Base-by-base conservation (phyloP, 2,888 invertebrate species). In the Coleophora flavipennella region DNA sequence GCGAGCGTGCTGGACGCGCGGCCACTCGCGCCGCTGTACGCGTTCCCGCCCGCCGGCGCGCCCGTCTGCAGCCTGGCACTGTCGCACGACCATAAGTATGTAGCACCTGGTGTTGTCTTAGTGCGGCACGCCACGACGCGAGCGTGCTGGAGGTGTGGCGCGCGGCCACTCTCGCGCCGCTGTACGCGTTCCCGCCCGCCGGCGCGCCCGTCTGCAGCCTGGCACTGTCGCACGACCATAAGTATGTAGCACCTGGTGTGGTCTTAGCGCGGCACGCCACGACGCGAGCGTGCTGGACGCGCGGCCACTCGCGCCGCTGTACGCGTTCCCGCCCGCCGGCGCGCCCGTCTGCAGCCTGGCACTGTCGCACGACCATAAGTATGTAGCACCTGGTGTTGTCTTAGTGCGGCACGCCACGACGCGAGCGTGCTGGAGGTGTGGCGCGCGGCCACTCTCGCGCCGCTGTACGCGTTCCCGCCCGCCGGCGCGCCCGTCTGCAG, bases 11-110 rank as follows among this genome's bases (percentile, higher is more conserved):
- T n/a, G n/a, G n/a, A 27, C 27, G 9, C 27, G 9, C 27, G 9
- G 27, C 27, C 27, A 27, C 27, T 27, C 27, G 27, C 27, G 7
- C 27, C 27, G 27, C 27, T 27, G 7, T 27, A 27, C 27, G 27
- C 27, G 7, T 27, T 27, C 27, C 27, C 27, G 27, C 27, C 27
- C 27, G 27, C 27, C 27, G 27, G 27, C 27, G 27, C 27, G 27
- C 79, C 96, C 96, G 53, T 91, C 93, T 41, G 95, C 95, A 77
- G 95, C 95, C 78, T 97, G 48, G 95, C 96, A 38, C 88, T 97
- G 49, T 93, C 96, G 43, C 95, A 96, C 74, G 96, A 96, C 86
- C 96, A 97, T 84, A 95, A 94, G 95, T 96, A 87, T n/a, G n/a
- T n/a, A n/a, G n/a, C n/a, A n/a, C n/a, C n/a, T n/a, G n/a, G n/a